phyloP scores from a whole-genome alignment of 2,797 vertebrate species.

The Notolepis coatsorum region DNA sequence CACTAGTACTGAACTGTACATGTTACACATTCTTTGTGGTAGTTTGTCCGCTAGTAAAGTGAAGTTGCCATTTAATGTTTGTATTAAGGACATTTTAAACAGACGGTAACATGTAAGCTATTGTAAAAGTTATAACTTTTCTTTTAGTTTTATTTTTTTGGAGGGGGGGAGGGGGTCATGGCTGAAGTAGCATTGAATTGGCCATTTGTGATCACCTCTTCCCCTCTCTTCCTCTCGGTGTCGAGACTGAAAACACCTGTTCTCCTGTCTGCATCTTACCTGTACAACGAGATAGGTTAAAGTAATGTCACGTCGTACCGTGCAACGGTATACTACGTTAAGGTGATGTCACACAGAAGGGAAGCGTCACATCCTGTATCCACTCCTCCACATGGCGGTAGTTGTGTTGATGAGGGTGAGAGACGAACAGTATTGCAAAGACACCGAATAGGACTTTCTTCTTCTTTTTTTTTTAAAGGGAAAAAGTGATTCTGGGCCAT shows the following conservation, averaged over 20 bases:
- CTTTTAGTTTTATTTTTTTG: no score
- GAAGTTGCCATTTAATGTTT: slow-evolving; percentile 56
- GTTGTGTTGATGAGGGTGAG: no score
- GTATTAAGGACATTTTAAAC: slow-evolving; percentile 39
- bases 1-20: slow-evolving; percentile 38
- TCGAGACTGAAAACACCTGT: slow-evolving; percentile 42
- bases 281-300: slow-evolving; percentile 5
- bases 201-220: slow-evolving; percentile 18
- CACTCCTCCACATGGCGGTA: no score
- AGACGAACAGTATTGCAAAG: slow-evolving; percentile 12
- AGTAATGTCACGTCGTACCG: not conserved
- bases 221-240: slow-evolving; percentile 30
- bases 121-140: slow-evolving; percentile 42
- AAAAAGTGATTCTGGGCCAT: slow-evolving; percentile 25
- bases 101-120: slow-evolving; percentile 48
- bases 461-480: no score
- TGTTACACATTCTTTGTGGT: slow-evolving; percentile 39
- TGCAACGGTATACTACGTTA: no score
- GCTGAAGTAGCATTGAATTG: slow-evolving; percentile 12
- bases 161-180: slow-evolving; percentile 1
- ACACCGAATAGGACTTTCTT: no score
- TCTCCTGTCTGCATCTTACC: slow-evolving; percentile 23
- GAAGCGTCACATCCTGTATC: no score
- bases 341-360: no score
- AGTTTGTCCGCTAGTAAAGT: slow-evolving; percentile 21